These are phyloP conservation scores for Dicentrarchus labrax DNA, from an alignment of 2,113 vertebrate genomes.

Conservation along the genomic window DNA sequence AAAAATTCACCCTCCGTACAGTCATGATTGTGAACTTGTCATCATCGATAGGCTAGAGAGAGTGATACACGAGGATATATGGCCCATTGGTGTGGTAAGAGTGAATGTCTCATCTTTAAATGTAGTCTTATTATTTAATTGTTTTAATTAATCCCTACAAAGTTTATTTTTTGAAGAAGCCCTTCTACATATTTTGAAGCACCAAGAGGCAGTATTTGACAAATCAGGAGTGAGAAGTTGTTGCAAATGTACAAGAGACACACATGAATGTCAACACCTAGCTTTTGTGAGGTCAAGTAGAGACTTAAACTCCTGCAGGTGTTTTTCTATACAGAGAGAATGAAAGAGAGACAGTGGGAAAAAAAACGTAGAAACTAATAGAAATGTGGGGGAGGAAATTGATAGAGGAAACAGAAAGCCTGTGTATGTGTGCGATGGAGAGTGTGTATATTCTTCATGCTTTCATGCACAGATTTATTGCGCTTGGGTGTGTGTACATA, in stretches of 20 bases:
- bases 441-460: slow-evolving; percentile 14
- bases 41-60: too few species aligned
- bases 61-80: too few species aligned
- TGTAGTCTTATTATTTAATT: too few species aligned
- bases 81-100: too few species aligned
- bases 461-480: slow-evolving; percentile 57
- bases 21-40: too few species aligned
- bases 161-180: too few species aligned
- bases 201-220: too few species aligned
- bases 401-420: background rate
- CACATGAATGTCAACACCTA: background rate
- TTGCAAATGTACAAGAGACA: background rate
- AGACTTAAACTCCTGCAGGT: background rate
- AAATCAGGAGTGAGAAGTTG: too few species aligned
- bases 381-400: background rate
- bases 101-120: too few species aligned
- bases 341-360: background rate
- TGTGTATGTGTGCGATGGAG: background rate
- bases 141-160: too few species aligned
- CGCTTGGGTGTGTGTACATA: slow-evolving; percentile 43
- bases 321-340: background rate
- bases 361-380: background rate
- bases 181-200: too few species aligned
- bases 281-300: background rate
- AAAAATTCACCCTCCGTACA: too few species aligned